Evolutionary conservation across 2,113 vertebrate genomes (phyloP).

Genomic region (Phylloscopus trochilus): DNA sequence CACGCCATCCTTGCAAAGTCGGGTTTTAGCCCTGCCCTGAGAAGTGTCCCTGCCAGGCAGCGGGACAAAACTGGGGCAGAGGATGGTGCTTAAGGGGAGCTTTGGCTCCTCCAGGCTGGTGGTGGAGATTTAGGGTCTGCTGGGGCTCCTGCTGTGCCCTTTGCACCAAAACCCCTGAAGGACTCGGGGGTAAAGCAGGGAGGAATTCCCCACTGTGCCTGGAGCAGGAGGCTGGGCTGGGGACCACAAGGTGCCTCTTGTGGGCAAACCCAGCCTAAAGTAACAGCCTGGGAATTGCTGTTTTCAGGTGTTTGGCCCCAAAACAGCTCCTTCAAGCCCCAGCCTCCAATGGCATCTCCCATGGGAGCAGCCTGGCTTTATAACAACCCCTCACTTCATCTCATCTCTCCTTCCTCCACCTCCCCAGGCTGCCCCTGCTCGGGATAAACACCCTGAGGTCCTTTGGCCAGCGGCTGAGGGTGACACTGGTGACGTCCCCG

Average conservation of each 20-base stretch:
- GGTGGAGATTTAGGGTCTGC: not conserved
- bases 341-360: accelerated
- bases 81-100: not conserved
- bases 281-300: not conserved
- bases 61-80: not conserved
- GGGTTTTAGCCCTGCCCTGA: not conserved
- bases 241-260: not conserved
- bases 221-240: not conserved
- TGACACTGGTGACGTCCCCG: not conserved
- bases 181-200: accelerated
- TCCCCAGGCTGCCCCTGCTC: not conserved
- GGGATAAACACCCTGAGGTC: accelerated
- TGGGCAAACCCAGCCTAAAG: not conserved
- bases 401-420: not conserved
- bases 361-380: not conserved
- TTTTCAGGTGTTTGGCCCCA: not conserved
- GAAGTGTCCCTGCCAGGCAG: not conserved
- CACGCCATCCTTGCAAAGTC: not conserved
- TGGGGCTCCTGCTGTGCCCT: accelerated
- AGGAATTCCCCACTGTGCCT: not conserved
- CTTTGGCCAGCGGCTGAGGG: not conserved
- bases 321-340: not conserved
- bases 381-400: not conserved
- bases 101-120: not conserved
- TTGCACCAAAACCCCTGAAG: not conserved